Conservation (phyloP, 1,140 invertebrate species). For the Popillia japonica region DNA sequence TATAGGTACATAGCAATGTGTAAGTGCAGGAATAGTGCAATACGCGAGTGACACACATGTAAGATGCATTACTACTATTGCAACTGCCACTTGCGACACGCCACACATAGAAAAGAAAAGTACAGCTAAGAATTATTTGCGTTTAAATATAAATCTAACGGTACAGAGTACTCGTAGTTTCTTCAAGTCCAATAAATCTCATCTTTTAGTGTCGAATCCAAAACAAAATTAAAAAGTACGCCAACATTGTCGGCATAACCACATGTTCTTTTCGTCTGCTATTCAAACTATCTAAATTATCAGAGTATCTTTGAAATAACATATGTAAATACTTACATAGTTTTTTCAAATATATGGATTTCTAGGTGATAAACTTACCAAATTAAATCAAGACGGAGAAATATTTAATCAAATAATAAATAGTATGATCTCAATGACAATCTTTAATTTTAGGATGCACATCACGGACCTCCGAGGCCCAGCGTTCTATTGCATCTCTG, state of each 20-base stretch:
- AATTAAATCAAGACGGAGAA: too few relatives aligned
- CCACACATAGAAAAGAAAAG: background rate
- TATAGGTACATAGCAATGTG: background rate
- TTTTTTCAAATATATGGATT: too few relatives aligned
- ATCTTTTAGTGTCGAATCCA: background rate
- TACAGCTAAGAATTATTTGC: conserved; percentile 3
- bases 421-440: too few relatives aligned
- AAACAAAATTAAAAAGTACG: conserved; percentile 17
- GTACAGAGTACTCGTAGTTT: background rate
- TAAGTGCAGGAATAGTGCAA: background rate
- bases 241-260: background rate
- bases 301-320: background rate
- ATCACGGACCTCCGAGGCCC: too few relatives aligned
- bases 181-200: conserved; percentile 5
- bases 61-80: background rate
- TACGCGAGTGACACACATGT: background rate
- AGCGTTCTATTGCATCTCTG: too few relatives aligned
- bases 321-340: too few relatives aligned
- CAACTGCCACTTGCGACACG: background rate
- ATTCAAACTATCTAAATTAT: background rate
- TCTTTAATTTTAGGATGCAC: too few relatives aligned
- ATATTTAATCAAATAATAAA: too few relatives aligned
- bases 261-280: background rate
- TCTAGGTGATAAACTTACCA: too few relatives aligned
- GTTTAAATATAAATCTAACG: background rate